Conservation (phyloP, 2,888 invertebrate species). For the Cryptocephalus moraei region DNA sequence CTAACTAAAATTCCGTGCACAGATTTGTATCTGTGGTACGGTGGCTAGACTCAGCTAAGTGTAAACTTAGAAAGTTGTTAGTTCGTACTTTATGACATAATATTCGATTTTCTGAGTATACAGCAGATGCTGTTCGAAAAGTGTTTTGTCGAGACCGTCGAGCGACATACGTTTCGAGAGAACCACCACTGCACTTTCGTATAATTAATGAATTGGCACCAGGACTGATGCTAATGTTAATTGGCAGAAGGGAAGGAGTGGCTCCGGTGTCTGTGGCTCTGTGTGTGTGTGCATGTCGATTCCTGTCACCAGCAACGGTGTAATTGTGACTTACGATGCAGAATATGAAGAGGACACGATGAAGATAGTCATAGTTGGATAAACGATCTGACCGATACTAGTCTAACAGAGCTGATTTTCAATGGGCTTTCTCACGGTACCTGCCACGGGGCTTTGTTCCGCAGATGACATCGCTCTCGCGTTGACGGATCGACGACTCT, state of each 20-base stretch:
- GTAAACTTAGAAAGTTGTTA: too few species aligned
- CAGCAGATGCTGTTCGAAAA: too few species aligned
- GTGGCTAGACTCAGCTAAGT: too few species aligned
- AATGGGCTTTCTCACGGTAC: conserved; percentile 14
- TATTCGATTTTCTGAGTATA: too few species aligned
- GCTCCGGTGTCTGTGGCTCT: conserved; percentile 2
- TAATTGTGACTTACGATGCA: conserved; percentile 25
- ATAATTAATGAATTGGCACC: conserved; percentile 23
- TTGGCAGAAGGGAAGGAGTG: conserved; percentile 20
- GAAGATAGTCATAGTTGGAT: conserved; percentile 23
- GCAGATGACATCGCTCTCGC: conserved; percentile 7
- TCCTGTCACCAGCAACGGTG: conserved; percentile 11
- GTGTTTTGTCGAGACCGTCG: too few species aligned
- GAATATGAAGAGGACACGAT: conserved; percentile 25
- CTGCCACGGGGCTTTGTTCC: conserved; percentile 3
- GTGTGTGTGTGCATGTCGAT: conserved; percentile 9
- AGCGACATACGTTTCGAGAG: too few species aligned
- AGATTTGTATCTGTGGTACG: too few species aligned
- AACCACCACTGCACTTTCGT: conserved; percentile 11
- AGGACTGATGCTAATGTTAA: conserved; percentile 20
- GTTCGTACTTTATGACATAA: too few species aligned
- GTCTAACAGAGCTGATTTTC: conserved; percentile 10
- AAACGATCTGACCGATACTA: conserved; percentile 16
- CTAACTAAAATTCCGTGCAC: too few species aligned
- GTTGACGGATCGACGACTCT: neutral